Evolutionary conservation across 2,888 invertebrate genomes (phyloP).

Genomic region (Macaria liturata): DNA sequence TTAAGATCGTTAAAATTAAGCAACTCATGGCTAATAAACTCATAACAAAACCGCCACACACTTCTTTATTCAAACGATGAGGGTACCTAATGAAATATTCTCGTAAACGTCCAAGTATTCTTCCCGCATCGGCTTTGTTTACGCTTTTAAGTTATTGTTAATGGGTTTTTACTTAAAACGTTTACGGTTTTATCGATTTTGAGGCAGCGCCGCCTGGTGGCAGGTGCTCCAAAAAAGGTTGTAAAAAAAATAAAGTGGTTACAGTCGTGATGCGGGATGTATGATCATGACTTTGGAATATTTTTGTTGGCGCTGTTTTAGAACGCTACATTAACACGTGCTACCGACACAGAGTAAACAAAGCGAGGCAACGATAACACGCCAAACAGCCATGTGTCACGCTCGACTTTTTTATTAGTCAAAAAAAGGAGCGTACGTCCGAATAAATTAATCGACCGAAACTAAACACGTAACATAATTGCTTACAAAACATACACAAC

Average conservation of each 20-base stretch:
- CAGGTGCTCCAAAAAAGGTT: slow-evolving; percentile 44
- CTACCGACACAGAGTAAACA: slow-evolving; percentile 57
- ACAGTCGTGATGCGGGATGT: slow-evolving; percentile 26
- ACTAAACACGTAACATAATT: slow-evolving; percentile 64
- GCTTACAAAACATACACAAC: slow-evolving; percentile 49
- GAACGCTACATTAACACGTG: slow-evolving; percentile 64
- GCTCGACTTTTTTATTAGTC: slow-evolving; percentile 49
- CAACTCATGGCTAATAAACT: slow-evolving; percentile 38
- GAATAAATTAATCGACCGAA: slow-evolving; percentile 65
- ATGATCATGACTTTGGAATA: slow-evolving; percentile 53
- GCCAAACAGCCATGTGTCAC: slow-evolving; percentile 50
- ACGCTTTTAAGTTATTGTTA: slow-evolving; percentile 64
- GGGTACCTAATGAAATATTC: slow-evolving; percentile 37
- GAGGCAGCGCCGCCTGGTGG: slow-evolving; percentile 43
- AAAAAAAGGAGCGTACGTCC: slow-evolving; percentile 39
- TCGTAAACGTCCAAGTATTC: slow-evolving; percentile 24
- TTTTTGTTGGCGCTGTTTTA: slow-evolving; percentile 46
- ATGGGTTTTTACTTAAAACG: slow-evolving; percentile 66
- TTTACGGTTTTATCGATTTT: slow-evolving; percentile 58
- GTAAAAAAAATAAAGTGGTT: slow-evolving; percentile 30
- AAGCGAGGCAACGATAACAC: slow-evolving; percentile 37
- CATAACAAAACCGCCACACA: slow-evolving; percentile 33
- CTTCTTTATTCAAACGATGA: slow-evolving; percentile 34
- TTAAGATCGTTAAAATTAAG: slow-evolving; percentile 42
- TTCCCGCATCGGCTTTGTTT: slow-evolving; percentile 44